Conservation (phyloP, 2,797 vertebrate genomes). For the Eremophila alpestris region DNA sequence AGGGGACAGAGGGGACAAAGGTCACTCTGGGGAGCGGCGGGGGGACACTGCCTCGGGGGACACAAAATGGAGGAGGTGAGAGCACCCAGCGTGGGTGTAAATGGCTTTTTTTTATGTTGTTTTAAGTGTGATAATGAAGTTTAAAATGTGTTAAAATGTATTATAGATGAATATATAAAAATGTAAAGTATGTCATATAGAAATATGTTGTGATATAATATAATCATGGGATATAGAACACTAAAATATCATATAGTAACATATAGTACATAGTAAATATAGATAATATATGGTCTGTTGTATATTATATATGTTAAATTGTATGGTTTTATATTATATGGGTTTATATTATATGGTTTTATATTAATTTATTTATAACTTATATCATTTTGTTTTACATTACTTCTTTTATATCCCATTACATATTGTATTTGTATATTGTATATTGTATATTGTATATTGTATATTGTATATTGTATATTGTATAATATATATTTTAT, state of each 20-base stretch:
- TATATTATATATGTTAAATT: neutral
- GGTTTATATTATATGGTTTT: no score
- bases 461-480: neutral
- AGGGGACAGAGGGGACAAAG: no score
- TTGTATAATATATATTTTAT: neutral
- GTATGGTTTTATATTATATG: no score
- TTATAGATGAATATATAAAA: neutral
- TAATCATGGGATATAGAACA: neutral
- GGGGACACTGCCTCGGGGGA: neutral
- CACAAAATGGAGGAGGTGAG: neutral
- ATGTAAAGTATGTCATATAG: no score
- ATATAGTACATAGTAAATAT: neutral
- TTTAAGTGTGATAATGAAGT: neutral
- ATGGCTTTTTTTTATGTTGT: rapidly evolving
- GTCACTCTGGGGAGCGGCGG: no score
- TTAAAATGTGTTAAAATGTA: neutral
- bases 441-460: no score
- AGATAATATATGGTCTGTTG: no score
- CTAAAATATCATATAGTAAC: neutral
- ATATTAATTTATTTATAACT: no score
- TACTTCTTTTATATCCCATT: no score
- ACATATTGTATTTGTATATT: no score
- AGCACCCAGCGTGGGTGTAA: neutral
- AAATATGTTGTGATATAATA: neutral
- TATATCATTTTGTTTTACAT: no score